Evolutionary conservation across 2,888 invertebrate species (phyloP), one percentile per base, ranked within the genome.

Genomic region (Phengaris arion): DNA sequence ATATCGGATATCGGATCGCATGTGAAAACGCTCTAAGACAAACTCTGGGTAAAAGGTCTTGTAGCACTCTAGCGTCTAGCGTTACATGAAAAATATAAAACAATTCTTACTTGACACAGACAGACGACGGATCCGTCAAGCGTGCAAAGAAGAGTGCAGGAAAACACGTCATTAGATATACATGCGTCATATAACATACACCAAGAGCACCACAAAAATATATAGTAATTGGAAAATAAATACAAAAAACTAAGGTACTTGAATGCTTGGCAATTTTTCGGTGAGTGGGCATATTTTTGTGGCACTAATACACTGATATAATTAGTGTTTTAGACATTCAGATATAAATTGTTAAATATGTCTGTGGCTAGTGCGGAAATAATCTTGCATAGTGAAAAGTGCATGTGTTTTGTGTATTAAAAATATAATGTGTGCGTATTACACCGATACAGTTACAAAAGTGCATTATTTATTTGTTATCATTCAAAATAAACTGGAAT

Each of bases 31-130:
- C n/a, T 15, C 7, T 57, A 8, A 57, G 15, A n/a, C 8, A 4
- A 15, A 15, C n/a, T 1, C 57, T n/a, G 15, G 10, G 6, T 10
- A 6, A 35, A 64, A 64, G 13, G 13, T 54, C 52, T 12, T 52
- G 54, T 72, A 8, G 51, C 72, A 72, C 52, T 54, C 45, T 54
- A 72, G 22, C 45, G 52, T 64, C 3, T 48, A 57, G 46, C 70
- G 22, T 52, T 74, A 68, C 64, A 74, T 74, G 74, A 64, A 68
- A 77, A 77, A 76, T 76, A 70, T 76, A 78, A 76, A 59, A 74
- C 70, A 74, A 79, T 74, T 79, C 82, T 82, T 82, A 82, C 82
- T 82, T 82, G 81, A 77, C 72, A 81, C 74, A 81, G 76, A 82
- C 77, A 79, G 80, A 80, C 75, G 79, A 77, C 78, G 79, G 80